These are phyloP conservation scores for Papilio polyxenes DNA, from an alignment of 1,140 invertebrate genomes.

Conservation along the genomic window DNA sequence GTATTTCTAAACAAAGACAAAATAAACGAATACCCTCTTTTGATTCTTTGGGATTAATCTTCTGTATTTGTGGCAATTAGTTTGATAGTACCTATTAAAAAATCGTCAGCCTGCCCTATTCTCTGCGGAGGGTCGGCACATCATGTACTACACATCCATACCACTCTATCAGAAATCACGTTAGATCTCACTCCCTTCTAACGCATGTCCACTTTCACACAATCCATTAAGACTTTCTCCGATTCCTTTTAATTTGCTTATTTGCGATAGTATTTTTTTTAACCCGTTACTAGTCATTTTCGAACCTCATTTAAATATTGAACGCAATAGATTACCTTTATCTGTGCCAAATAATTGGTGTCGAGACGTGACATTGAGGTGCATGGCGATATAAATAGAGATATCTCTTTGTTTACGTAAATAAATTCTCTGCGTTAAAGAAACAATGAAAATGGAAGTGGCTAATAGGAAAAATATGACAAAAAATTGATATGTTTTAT, in stretches of 20 bases:
- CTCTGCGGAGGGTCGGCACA: no score
- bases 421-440: conserved; percentile 3
- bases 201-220: no score
- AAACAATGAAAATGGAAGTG: neutral
- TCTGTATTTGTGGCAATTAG: no score
- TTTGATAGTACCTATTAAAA: no score
- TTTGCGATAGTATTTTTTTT: no score
- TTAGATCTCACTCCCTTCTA: no score
- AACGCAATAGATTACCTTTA: conserved; percentile 26
- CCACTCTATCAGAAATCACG: no score
- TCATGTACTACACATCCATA: no score
- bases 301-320: neutral
- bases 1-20: neutral
- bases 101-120: no score
- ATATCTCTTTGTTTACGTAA: conserved; percentile 26
- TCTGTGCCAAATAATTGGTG: conserved; percentile 25
- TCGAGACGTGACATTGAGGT: conserved; percentile 24
- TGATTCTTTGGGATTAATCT: neutral
- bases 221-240: no score
- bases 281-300: neutral
- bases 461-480: neutral
- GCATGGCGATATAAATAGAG: conserved; percentile 17
- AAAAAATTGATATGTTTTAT: neutral
- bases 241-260: no score
- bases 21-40: neutral